A percentile compares a stretch with the other conserved stretches of the same genome.
These are phyloP conservation scores for Pteromalus puparum DNA, from an alignment of 1,140 invertebrate genomes.

Conservation along the genomic window DNA sequence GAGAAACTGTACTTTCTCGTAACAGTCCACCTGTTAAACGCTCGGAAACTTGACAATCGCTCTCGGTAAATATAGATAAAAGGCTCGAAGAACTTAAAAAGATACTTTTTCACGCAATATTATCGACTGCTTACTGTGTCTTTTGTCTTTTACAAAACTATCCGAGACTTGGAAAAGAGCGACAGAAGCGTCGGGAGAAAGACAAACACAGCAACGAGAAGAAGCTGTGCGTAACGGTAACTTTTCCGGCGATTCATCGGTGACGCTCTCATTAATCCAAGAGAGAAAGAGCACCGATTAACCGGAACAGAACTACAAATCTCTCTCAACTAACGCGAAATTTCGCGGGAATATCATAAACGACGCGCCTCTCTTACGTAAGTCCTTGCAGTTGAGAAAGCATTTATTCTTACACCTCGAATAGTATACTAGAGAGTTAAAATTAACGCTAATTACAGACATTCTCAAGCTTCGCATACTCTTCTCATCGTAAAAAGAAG, in stretches of 20 bases:
- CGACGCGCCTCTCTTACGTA: background rate
- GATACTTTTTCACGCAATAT: too few species aligned
- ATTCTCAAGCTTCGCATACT: background rate
- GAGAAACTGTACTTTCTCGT: too few species aligned
- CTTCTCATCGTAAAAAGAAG: background rate
- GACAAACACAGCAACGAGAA: background rate
- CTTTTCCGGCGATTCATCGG: background rate
- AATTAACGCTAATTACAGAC: conserved; percentile 19
- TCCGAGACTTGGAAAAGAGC: background rate
- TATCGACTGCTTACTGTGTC: too few species aligned
- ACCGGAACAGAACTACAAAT: too few species aligned
- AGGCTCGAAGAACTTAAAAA: too few species aligned
- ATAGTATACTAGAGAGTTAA: background rate
- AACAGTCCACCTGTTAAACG: too few species aligned
- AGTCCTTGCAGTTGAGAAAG: background rate
- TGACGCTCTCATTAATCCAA: conserved; percentile 23
- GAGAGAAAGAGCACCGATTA: background rate
- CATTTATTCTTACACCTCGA: background rate
- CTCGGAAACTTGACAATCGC: too few species aligned
- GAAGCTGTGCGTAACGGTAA: background rate
- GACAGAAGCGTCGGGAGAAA: too few species aligned
- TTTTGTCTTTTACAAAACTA: too few species aligned
- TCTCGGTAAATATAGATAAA: too few species aligned
- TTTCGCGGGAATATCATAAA: too few species aligned
- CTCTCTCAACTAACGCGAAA: too few species aligned